Evolutionary conservation across 1,140 invertebrate genomes (phyloP).

Genomic region (Lasioglossum baleicum): DNA sequence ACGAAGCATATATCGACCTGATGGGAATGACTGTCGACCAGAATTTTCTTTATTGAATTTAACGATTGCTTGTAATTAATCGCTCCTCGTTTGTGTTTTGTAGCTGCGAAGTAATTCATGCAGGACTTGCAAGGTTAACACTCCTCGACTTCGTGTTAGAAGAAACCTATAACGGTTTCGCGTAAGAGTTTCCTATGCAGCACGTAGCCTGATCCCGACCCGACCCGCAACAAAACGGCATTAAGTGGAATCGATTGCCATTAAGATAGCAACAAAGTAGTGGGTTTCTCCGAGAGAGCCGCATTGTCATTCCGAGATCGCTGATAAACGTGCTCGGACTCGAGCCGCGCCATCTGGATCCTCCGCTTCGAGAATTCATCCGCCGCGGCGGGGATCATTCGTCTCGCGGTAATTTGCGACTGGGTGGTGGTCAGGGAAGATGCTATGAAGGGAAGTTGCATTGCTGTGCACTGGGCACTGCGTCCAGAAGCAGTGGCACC

Average conservation of each 20-base stretch:
- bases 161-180: no score
- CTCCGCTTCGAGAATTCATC: background rate
- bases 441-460: no score
- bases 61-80: constrained; percentile 18
- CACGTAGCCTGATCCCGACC: no score
- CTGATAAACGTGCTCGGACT: background rate
- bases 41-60: background rate
- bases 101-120: no score
- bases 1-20: background rate
- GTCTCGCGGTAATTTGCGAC: constrained; percentile 1
- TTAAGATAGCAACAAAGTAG: constrained; percentile 12
- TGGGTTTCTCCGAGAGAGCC: background rate
- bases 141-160: no score
- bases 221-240: background rate
- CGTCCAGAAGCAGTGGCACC: no score
- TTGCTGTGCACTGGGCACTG: no score
- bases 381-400: background rate
- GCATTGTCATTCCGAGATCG: constrained; percentile 5
- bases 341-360: background rate
- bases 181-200: no score
- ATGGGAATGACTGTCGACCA: background rate
- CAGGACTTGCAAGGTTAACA: no score
- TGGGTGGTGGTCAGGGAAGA: background rate
- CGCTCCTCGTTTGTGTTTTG: no score
- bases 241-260: constrained; percentile 19